Evolutionary conservation across 2,797 vertebrate genomes (phyloP), one percentile per base, ranked within the genome.

Genomic region (Tolypeutes matacus): DNA sequence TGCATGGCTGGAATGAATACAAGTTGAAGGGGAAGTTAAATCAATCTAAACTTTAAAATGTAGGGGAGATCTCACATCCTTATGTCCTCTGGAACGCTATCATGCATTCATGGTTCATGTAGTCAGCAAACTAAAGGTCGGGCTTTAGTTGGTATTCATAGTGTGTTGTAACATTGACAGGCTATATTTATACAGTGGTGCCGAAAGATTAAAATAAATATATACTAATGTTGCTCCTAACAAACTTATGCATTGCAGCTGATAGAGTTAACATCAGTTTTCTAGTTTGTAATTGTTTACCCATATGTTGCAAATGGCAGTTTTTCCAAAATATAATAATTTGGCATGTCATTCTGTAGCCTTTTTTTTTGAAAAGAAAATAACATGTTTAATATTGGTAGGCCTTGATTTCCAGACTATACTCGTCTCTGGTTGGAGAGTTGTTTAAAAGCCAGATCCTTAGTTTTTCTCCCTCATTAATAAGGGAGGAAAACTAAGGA

Each of bases 121-220:
- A 64, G 95, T 97, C 94, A 98, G 94, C 96, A 98, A 97, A 85
- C 3, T 93, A 2, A 95, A 97, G 97, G 93, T 95, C 83, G 34
- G 75, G 96, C 96, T 98, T 98, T 96, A 97, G 94, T 1, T 98
- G 95, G 73, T 97, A 95, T 98, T 98, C 98, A 96, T 96, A 97
- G 86, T 91, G 95, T 95, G 96, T 97, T 34, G 67, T 93, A 36
- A 31, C 62, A 91, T 67, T 80, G 62, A 78, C 72, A 83, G 97
- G 96, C 94, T 96, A 70, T 90, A 84, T 92, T 91, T 78, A 56
- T 34, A 87, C 0, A 53, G 53, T 86, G 92, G 62, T 84, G 93
- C 94, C 97, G 70, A 94, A 56, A 97, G 96, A 97, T 86, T 80
- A 51, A 85, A 91, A 91, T 93, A 97, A 88, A 93, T 85, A 39